phyloP scores from a whole-genome alignment of 1,140 invertebrate genomes.

The Gonatopus flavifemur region DNA sequence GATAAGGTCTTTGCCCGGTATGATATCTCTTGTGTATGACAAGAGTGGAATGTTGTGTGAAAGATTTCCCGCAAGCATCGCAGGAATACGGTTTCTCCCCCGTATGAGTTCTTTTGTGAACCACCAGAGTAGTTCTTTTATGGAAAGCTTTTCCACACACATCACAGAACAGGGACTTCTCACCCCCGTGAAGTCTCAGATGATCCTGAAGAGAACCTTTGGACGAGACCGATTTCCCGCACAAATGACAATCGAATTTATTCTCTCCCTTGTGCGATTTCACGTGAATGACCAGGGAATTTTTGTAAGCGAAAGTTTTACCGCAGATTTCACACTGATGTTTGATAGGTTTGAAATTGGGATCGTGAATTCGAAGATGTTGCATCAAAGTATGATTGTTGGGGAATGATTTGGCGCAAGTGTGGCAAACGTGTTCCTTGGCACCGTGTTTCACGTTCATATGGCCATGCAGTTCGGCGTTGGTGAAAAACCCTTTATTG shows the following conservation, averaged over 20 bases:
- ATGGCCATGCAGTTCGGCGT: slow-evolving; percentile 46
- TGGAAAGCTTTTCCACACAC: slow-evolving; percentile 77
- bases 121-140: slow-evolving; percentile 66
- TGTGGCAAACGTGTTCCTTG: slow-evolving; percentile 44
- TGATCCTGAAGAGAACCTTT: slow-evolving; percentile 59
- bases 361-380: slow-evolving; percentile 59
- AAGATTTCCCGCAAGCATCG: slow-evolving; percentile 73
- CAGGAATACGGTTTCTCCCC: slow-evolving; percentile 78
- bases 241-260: slow-evolving; percentile 73
- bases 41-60: slow-evolving; percentile 71
- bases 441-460: slow-evolving; percentile 47
- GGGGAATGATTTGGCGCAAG: slow-evolving; percentile 41
- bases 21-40: slow-evolving; percentile 69
- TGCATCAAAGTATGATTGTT: slow-evolving; percentile 47
- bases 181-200: slow-evolving; percentile 62
- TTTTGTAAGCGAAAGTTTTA: slow-evolving; percentile 54
- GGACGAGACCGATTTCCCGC: slow-evolving; percentile 57
- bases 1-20: slow-evolving; percentile 65
- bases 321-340: slow-evolving; percentile 56
- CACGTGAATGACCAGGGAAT: slow-evolving; percentile 55
- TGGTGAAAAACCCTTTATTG: slow-evolving; percentile 54
- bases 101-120: slow-evolving; percentile 69
- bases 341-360: slow-evolving; percentile 46
- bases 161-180: slow-evolving; percentile 64
- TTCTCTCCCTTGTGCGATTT: slow-evolving; percentile 70